Percentiles rank a stretch among this genome's conserved stretches.
These are phyloP conservation scores for Philotrypesis tridentata DNA, from an alignment of 1,140 invertebrate genomes.

Conservation along the genomic window DNA sequence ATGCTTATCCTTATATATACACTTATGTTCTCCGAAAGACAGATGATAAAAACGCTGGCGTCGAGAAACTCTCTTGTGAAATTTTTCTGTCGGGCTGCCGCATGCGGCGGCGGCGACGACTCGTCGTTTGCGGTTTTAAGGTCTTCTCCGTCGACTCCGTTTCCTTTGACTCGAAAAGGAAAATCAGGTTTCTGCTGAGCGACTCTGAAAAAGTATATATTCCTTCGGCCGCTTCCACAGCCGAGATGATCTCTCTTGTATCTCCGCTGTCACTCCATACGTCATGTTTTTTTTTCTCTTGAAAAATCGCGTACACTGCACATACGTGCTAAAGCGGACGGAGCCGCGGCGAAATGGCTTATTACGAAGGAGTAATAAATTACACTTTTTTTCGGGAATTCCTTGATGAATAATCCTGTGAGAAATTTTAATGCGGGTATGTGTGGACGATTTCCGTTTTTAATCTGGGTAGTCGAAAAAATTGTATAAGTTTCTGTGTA, in stretches of 20 bases:
- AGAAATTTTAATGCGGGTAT: too few species aligned
- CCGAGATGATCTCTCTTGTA: not conserved
- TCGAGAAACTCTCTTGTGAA: conserved; percentile 10
- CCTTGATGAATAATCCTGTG: too few species aligned
- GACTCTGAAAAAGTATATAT: conserved; percentile 8
- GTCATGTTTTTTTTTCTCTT: not conserved
- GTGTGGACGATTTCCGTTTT: too few species aligned
- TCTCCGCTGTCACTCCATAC: conserved; percentile 1
- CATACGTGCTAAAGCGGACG: not conserved
- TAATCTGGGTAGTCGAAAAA: too few species aligned
- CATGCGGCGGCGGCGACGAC: too few species aligned
- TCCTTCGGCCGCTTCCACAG: not conserved
- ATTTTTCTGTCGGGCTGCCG: not conserved
- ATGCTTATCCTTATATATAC: too few species aligned
- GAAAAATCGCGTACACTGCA: not conserved
- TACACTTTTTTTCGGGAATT: too few species aligned
- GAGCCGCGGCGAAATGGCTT: too few species aligned
- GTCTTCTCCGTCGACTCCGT: not conserved
- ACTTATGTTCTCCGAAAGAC: not conserved
- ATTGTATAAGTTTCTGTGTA: too few species aligned
- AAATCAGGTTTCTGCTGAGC: conserved; percentile 34
- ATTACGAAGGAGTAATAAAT: too few species aligned
- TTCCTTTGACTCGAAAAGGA: conserved; percentile 38
- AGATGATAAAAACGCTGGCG: not conserved
- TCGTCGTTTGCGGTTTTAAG: conserved; percentile 36